Base-by-base conservation (phyloP, 2,888 invertebrate genomes). In the Thysanoteuthis rhombus region DNA sequence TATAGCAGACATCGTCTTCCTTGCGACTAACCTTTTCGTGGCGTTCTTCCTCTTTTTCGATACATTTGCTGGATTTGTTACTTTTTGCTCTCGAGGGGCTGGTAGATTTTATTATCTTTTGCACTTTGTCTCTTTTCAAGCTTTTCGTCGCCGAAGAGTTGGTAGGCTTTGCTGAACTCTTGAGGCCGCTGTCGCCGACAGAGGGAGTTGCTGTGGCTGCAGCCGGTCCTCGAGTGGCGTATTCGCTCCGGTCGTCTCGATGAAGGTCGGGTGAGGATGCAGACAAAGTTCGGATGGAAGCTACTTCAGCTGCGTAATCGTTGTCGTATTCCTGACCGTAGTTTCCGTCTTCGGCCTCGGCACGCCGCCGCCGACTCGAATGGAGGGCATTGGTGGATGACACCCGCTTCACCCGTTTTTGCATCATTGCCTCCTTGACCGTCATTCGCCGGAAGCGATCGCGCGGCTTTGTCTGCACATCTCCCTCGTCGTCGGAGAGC, bases 391-490 rank as follows among this genome's bases (percentile, higher is more conserved):
- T n/a, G 32, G 93, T 93, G 5, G 94, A 94, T 6, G 92, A 89
- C 8, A 93, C 93, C 19, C 95, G 94, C 25, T 95, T 94, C 25
- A 93, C 90, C 19, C 94, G 92, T 89, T 95, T 95, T 91, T 96
- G 95, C 45, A 94, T 94, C 45, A 95, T 94, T 12, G 95, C 96
- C 92, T 96, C 96, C 5, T 95, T 94, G 28, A 96, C 95, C 0
- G 95, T 96, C 96, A 96, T 95, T 75, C 95, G 93, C 92, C 94
- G 92, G 40, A 95, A 94, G 28, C 95, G 95, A 91, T 94, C 95
- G 16, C 96, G 94, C 10, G 96, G 96, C 89, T 95, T 94, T 6
- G 93, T 94, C 45, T 39, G 91, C 5, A 10, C 28, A 90, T n/a
- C 28, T 32, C 36, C 91, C 45, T 92, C 91, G 42, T 92, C 91